Evolutionary conservation across 2,888 invertebrate genomes (phyloP), one percentile per base, ranked within the genome.

Genomic region (Drosophila meridiana): DNA sequence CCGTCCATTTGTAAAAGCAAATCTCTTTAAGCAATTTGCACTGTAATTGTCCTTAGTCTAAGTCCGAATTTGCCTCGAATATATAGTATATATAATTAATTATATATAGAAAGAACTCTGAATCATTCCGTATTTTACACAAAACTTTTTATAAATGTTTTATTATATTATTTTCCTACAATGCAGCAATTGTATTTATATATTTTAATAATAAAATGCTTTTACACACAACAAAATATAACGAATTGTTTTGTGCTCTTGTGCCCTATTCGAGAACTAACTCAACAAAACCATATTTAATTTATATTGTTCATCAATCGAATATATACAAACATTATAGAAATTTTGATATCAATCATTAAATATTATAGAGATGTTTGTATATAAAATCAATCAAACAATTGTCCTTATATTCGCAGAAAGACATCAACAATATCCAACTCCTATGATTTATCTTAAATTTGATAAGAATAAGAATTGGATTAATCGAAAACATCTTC

Each of bases 201-300:
- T 65, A 63, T 76, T 62, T 65, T n/a, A 76, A 72, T 76, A 76
- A 78, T 76, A 76, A 78, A 71, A 32, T 58, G 45, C 60, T 40
- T 78, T 78, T 78, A 57, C 43, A 77, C 56, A 47, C 8, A 73
- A 52, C 40, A 62, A 36, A 52, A 34, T 36, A 50, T 26, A 57
- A 26, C 13, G 8, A 43, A 26, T 43, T 26, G 14, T 55, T 52
- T 42, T 20, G n/a, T 52, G n/a, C 8, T 2, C 6, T 28, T 53
- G 42, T 34, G 13, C 20, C 50, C 4, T 34, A 32, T 2, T 50
- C 32, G n/a, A 34, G 4, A n/a, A 32, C 7, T 48, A 8, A 8
- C 32, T 50, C 8, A 50, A 32, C 50, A n/a, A 32, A 30, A 5
- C 0, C 8, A 26, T 5, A 26, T 6, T 11, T 11, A 26, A 5